phyloP scores from a whole-genome alignment of 2,797 vertebrate genomes.

The Pyrocephalus nanus region DNA sequence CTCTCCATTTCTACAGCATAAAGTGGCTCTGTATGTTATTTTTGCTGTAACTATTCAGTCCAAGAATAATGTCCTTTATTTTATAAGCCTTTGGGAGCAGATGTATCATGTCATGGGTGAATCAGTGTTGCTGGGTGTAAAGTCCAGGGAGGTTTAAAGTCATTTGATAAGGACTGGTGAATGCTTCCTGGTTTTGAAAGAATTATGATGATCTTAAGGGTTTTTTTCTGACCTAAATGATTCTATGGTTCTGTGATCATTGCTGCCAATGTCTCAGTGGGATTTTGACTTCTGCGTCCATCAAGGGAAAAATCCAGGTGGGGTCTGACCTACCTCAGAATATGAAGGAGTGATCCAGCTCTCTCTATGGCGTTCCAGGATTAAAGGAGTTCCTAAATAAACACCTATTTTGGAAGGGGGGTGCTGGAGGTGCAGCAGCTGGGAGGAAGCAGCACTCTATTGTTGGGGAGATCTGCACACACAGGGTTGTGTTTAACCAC shows the following conservation, averaged over 20 bases:
- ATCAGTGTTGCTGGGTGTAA: not conserved
- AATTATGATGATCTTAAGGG: not conserved
- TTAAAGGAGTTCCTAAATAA: not conserved
- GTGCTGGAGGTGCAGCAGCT: not conserved
- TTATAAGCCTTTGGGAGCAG: not conserved
- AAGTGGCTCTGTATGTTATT: not conserved
- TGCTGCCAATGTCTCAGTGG: not conserved
- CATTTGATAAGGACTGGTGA: not conserved
- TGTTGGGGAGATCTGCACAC: not conserved
- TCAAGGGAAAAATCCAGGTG: not conserved
- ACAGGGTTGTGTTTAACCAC: not conserved
- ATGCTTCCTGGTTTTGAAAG: not conserved
- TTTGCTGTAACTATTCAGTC: not conserved
- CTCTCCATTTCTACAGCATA: not conserved
- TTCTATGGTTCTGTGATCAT: not conserved
- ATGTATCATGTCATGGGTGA: accelerated
- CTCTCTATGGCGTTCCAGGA: not conserved
- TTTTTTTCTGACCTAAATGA: not conserved
- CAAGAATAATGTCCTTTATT: not conserved
- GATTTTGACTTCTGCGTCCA: not conserved
- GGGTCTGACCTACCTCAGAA: too few species aligned
- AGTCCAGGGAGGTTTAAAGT: not conserved
- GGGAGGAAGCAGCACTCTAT: not conserved
- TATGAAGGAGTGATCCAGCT: not conserved
- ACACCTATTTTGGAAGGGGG: not conserved